Percentiles rank a stretch among this genome's conserved stretches.
phyloP scores from a whole-genome alignment of 1,140 invertebrate genomes.

The Drosophila kepulauana region DNA sequence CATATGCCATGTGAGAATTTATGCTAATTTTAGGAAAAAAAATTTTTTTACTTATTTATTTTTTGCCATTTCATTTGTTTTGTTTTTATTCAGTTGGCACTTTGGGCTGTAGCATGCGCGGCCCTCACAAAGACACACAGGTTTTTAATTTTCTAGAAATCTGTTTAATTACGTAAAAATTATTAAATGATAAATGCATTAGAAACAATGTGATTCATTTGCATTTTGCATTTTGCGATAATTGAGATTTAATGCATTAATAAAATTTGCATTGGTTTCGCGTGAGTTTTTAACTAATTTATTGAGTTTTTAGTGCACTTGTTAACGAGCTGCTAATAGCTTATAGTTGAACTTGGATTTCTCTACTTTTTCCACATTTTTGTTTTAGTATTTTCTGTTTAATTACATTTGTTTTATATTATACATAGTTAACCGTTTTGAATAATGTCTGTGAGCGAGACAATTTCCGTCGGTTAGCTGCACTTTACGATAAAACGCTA shows the following conservation, averaged over 20 bases:
- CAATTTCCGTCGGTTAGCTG: constrained; percentile 52
- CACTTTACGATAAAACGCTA: constrained; percentile 34
- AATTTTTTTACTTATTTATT: constrained; percentile 23
- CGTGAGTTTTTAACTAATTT: constrained; percentile 58
- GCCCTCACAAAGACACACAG: constrained; percentile 70
- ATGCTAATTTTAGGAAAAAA: constrained; percentile 65
- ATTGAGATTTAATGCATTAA: constrained; percentile 38
- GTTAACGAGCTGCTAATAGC: constrained; percentile 54
- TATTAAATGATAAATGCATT: constrained; percentile 69
- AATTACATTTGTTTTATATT: constrained; percentile 9
- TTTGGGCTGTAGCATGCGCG: constrained; percentile 29
- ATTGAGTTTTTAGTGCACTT: constrained; percentile 40
- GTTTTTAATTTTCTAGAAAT: constrained; percentile 52
- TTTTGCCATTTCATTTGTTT: constrained; percentile 1
- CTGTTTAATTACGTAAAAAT: constrained; percentile 65
- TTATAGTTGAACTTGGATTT: constrained; percentile 36
- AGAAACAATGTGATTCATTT: constrained; percentile 59
- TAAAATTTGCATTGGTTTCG: constrained; percentile 57
- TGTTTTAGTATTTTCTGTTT: constrained; percentile 22
- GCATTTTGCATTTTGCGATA: constrained; percentile 48
- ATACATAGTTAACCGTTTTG: constrained; percentile 25
- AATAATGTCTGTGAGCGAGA: constrained; percentile 29
- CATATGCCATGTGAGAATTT: constrained; percentile 69
- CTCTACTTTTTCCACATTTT: constrained; percentile 9
- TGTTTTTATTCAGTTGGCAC: neutral